Conservation (phyloP, 2,113 vertebrate genomes). For the Melanerpes formicivorus region DNA sequence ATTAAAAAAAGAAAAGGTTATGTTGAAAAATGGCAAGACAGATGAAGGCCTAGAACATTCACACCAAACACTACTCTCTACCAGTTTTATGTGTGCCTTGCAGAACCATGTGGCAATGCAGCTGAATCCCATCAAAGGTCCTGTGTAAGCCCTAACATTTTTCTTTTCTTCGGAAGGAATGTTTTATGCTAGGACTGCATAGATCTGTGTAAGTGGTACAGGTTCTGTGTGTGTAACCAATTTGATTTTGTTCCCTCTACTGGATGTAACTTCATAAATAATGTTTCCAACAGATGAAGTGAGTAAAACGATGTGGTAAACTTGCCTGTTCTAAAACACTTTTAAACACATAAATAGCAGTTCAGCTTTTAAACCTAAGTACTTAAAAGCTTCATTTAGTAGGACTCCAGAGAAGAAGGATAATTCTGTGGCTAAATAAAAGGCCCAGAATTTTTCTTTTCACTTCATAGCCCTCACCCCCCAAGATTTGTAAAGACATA, state of each 20-base stretch:
- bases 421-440: background rate
- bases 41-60: background rate
- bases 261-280: background rate
- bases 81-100: background rate
- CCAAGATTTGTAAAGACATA: background rate
- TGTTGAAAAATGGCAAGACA: background rate
- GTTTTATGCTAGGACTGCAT: background rate
- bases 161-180: background rate
- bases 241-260: background rate
- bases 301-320: background rate
- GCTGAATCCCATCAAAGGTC: conserved; percentile 22
- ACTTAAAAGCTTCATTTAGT: background rate
- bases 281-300: background rate
- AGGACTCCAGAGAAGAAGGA: background rate
- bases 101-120: background rate
- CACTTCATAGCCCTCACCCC: background rate
- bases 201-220: background rate
- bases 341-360: background rate
- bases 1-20: background rate
- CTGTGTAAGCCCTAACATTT: background rate
- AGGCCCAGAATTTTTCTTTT: background rate
- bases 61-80: background rate
- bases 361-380: background rate
- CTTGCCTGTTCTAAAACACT: background rate
- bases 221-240: background rate